Percentiles rank a stretch among this genome's conserved stretches.
phyloP scores from a whole-genome alignment of 2,888 invertebrate genomes.

The Blastobasis adustella region DNA sequence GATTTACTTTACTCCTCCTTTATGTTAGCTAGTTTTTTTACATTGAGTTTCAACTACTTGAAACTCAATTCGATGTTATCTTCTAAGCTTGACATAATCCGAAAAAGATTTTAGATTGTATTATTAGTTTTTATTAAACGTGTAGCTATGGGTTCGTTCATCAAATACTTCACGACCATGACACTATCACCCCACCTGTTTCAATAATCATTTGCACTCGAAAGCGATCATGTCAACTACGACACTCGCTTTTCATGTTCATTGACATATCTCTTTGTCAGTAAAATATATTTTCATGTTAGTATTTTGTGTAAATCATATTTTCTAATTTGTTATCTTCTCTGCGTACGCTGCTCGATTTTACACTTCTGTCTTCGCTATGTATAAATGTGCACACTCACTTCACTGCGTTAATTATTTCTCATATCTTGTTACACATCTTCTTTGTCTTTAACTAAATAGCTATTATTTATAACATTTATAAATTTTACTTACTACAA shows the following conservation, averaged over 20 bases:
- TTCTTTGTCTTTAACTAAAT: background rate
- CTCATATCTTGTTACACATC: background rate
- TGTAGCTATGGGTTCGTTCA: slow-evolving; percentile 11
- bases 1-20: slow-evolving; percentile 13
- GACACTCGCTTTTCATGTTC: background rate
- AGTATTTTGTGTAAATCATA: slow-evolving; percentile 28
- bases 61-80: slow-evolving; percentile 6
- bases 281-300: slow-evolving; percentile 5
- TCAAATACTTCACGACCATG: background rate
- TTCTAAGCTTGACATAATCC: slow-evolving; percentile 1
- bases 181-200: too few relatives aligned
- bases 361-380: slow-evolving; percentile 1
- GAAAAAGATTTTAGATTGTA: slow-evolving; percentile 2
- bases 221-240: background rate
- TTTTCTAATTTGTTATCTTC: background rate
- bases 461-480: background rate
- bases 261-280: background rate
- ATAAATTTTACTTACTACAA: too few relatives aligned
- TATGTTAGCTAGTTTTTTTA: background rate
- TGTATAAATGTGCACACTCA: background rate
- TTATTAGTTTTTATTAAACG: slow-evolving; percentile 11
- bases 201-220: too few relatives aligned
- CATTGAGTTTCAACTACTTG: background rate
- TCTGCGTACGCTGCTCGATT: background rate
- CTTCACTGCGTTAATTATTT: too few relatives aligned